Evolutionary conservation across 2,888 invertebrate genomes (phyloP).

Genomic region (Limnephilus marmoratus): DNA sequence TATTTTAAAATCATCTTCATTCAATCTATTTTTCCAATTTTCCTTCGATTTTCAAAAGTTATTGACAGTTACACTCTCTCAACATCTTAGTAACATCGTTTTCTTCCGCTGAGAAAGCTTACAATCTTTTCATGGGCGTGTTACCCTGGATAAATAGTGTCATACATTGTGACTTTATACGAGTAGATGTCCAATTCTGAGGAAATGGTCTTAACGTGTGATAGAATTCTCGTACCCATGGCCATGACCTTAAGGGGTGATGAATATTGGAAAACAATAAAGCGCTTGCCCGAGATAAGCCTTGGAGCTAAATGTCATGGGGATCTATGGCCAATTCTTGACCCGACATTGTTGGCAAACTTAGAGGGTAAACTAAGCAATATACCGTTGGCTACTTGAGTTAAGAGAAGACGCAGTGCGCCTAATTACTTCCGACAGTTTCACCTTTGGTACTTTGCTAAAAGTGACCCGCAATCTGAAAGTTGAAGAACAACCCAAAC

Average conservation of each 20-base stretch:
- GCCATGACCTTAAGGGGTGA: not conserved
- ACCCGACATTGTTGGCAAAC: not conserved
- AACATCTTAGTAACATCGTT: not conserved
- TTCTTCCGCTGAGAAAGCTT: not conserved
- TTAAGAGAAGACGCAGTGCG: slow-evolving; percentile 4
- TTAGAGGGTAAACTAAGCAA: not conserved
- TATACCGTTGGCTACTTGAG: not conserved
- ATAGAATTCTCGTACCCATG: not conserved
- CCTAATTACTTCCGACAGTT: not conserved
- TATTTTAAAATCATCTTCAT: too few species aligned
- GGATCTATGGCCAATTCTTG: not conserved
- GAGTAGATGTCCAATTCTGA: not conserved
- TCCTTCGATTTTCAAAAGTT: not conserved
- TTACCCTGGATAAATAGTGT: not conserved
- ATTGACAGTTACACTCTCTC: not conserved
- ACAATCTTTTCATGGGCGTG: not conserved
- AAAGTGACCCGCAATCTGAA: not conserved
- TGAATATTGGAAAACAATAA: slow-evolving; percentile 24
- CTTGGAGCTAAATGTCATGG: not conserved
- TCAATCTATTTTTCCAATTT: not conserved
- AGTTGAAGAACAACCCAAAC: not conserved
- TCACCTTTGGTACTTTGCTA: not conserved
- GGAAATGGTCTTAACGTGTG: not conserved
- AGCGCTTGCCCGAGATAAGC: not conserved
- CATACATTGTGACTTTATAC: not conserved